Percentiles rank a stretch among this genome's conserved stretches.
Evolutionary conservation across 2,797 vertebrate genomes (phyloP).

Genomic region (Argya squamiceps): DNA sequence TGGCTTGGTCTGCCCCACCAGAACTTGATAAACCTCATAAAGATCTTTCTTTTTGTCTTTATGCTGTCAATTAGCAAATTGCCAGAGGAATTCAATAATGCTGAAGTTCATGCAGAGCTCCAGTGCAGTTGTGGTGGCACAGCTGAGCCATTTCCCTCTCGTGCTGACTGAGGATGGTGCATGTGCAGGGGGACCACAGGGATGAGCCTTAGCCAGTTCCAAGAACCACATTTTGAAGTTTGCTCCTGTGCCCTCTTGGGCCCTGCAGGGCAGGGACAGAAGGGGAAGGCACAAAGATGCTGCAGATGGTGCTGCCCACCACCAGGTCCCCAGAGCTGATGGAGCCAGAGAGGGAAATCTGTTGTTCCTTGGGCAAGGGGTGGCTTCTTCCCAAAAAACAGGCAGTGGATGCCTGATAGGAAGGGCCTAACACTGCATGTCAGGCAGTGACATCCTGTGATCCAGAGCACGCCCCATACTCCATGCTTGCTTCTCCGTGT

Average conservation of each 20-base stretch:
- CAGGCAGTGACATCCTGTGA: background rate
- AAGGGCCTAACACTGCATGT: background rate
- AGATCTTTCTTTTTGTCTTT: background rate
- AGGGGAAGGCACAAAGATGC: background rate
- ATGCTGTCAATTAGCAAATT: background rate
- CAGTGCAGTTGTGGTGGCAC: background rate
- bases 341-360: background rate
- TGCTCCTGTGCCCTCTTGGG: background rate
- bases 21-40: background rate
- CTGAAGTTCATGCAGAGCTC: background rate
- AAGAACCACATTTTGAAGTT: fast-evolving
- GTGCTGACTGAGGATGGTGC: background rate
- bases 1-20: background rate
- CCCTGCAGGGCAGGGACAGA: background rate
- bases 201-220: background rate
- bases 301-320: background rate
- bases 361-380: background rate
- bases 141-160: fast-evolving
- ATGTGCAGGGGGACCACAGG: fast-evolving
- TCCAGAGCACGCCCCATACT: background rate
- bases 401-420: background rate
- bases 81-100: background rate
- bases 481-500: fast-evolving
- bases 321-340: background rate
- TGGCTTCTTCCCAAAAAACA: background rate